Evolutionary conservation across 2,797 vertebrate genomes (phyloP).

Genomic region (Pseudotriccus pelzelni): DNA sequence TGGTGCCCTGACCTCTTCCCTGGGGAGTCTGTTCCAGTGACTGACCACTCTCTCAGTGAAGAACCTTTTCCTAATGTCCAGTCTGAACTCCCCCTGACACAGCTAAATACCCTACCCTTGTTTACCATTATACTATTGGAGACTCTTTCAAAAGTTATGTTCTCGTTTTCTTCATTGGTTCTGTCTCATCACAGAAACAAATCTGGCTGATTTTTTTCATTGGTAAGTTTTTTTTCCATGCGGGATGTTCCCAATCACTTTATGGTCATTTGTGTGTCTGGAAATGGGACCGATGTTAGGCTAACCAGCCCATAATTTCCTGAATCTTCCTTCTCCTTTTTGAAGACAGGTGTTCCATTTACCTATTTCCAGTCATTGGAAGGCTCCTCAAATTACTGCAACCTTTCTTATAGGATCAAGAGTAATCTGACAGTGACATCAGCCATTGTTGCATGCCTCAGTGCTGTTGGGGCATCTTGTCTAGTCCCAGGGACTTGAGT

Average conservation of each 20-base stretch:
- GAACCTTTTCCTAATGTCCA: background rate
- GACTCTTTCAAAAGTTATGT: background rate
- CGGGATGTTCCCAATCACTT: background rate
- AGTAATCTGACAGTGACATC: background rate
- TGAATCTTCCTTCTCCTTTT: background rate
- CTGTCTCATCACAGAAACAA: background rate
- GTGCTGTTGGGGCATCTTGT: background rate
- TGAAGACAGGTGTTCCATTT: background rate
- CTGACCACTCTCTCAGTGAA: background rate
- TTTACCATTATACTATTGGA: background rate
- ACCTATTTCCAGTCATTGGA: background rate
- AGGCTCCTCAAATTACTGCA: background rate
- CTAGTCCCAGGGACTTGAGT: background rate
- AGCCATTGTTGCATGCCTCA: background rate
- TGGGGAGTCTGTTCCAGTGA: background rate
- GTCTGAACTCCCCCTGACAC: background rate
- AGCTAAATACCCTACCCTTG: background rate
- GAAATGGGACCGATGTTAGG: background rate
- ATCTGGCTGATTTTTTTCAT: background rate
- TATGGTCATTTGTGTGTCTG: background rate
- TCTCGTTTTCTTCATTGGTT: background rate
- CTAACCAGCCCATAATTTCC: background rate
- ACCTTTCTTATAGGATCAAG: background rate
- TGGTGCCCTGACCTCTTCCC: background rate
- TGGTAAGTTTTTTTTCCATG: background rate